These are phyloP conservation scores for Dufourea novaeangliae DNA, from an alignment of 1,140 invertebrate species.

Conservation along the genomic window DNA sequence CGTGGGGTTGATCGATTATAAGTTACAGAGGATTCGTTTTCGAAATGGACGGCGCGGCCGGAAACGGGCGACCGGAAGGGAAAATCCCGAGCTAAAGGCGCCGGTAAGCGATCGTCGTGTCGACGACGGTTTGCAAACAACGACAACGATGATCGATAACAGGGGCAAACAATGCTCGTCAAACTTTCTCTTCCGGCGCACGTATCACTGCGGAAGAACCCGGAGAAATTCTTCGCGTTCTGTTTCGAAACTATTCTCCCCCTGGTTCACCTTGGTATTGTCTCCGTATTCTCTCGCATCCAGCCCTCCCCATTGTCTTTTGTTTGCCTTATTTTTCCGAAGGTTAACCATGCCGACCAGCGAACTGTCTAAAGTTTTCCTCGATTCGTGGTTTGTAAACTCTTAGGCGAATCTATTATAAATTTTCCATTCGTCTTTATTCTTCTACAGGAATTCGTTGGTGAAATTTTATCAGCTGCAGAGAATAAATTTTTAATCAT, in stretches of 20 bases:
- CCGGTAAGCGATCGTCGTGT: conserved; percentile 28
- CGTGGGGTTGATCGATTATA: conserved; percentile 11
- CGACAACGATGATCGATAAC: conserved; percentile 24
- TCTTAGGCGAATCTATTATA: too few relatives aligned
- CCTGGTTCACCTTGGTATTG: neutral
- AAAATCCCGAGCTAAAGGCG: conserved; percentile 5
- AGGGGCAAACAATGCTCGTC: conserved; percentile 30
- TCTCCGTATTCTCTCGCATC: neutral
- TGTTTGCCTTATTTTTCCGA: neutral
- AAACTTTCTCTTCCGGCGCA: conserved; percentile 22
- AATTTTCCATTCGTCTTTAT: too few relatives aligned
- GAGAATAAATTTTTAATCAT: too few relatives aligned
- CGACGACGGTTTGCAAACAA: conserved; percentile 28
- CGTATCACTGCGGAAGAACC: conserved; percentile 28
- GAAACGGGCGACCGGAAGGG: neutral
- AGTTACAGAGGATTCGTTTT: neutral
- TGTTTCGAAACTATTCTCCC: conserved; percentile 3
- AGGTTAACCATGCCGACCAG: neutral
- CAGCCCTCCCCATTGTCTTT: neutral
- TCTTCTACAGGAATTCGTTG: too few relatives aligned
- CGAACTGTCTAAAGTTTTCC: neutral
- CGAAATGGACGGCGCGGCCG: neutral
- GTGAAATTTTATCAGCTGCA: too few relatives aligned
- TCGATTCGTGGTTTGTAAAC: neutral
- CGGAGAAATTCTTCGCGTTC: conserved; percentile 5